Base-by-base conservation (phyloP, 2,113 vertebrate species). In the Setophaga coronata region DNA sequence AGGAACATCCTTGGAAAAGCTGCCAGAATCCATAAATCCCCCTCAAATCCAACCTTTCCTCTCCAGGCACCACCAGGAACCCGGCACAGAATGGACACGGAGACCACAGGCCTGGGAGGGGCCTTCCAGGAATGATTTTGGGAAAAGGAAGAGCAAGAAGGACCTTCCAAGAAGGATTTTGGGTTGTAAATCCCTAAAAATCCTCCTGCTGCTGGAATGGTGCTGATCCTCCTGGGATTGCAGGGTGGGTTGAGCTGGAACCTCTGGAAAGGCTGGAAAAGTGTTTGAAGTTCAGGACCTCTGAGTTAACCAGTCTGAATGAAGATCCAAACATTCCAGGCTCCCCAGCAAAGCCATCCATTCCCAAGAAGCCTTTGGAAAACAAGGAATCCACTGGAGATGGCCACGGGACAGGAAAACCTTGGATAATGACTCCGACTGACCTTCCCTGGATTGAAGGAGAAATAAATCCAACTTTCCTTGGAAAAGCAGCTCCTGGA, bases 221-320 rank as follows among this genome's bases (percentile, higher is more conserved):
- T 1, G 24, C 50, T 2, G 13, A 34, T 29, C 51, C 34, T 31
- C 54, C 19, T 3, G 3, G 50, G 34, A n/a, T 33, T 4, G 34
- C 40, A 16, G 11, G 40, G 12, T 6, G 48, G 51, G 38, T 76
- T 2, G 10, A 56, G 28, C 25, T 1, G 9, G 43, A 53, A 20
- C 0, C 73, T 65, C 9, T 6, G 56, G 14, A 85, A 47, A 15
- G 9, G 50, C 73, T 33, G 57, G 45, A 21, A 42, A 33, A 45
- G 82, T 10, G 54, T 91, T 91, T 74, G 62, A 87, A 95, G 45
- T 94, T 83, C 62, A 34, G 33, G 76, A 90, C 28, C 82, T 85
- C 96, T 82, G 56, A 97, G 92, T 97, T 93, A 93, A 97, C 96
- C 79, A 94, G 91, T 86, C 94, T 95, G 93, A 98, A 97, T 96